Evolutionary conservation across 2,797 vertebrate species (phyloP), one percentile per base, ranked within the genome.

Genomic region (Galagoides demidoff): DNA sequence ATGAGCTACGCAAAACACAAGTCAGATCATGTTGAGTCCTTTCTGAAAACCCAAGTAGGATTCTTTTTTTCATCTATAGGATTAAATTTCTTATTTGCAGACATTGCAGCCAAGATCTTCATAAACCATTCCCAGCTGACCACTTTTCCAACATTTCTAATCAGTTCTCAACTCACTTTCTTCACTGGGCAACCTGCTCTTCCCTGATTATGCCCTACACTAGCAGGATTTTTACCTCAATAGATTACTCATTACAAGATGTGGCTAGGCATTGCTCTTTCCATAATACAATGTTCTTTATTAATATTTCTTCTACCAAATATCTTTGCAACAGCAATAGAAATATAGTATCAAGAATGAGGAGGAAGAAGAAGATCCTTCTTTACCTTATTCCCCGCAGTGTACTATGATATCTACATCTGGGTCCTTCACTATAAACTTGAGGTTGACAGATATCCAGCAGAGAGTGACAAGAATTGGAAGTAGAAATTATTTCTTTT

Each of bases 401-500:
- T 81, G 23, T 57, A 55, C 34, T 84, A 27, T 57, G 20, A 31
- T 76, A 57, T 85, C 39, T 10, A 43, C 2, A 52, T 73, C 39
- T 73, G n/a, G 55, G 4, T 14, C 49, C 39, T 70, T 93, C 43
- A 29, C 12, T 89, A 14, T 55, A 86, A 84, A 52, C 25, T 61
- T 91, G 68, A 66, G 31, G 9, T 43, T 90, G 5, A 89, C 4
- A 76, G 76, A 95, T 55, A 25, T 85, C 16, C 49, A 81, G 31
- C 27, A 66, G 4, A 89, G 29, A 79, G 12, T 93, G 43, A 52
- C 29, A 61, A 91, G 27, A 87, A 74, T 34, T 89, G 5, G 3
- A 16, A 94, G 11, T 86, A 86, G 13, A 93, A 45, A 89, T 89
- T 87, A 85, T 89, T 95, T 64, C 61, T 64, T 63, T 66, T 79